These are phyloP conservation scores for Micrastur ruficollis DNA, from an alignment of 2,797 vertebrate genomes.

Conservation along the genomic window DNA sequence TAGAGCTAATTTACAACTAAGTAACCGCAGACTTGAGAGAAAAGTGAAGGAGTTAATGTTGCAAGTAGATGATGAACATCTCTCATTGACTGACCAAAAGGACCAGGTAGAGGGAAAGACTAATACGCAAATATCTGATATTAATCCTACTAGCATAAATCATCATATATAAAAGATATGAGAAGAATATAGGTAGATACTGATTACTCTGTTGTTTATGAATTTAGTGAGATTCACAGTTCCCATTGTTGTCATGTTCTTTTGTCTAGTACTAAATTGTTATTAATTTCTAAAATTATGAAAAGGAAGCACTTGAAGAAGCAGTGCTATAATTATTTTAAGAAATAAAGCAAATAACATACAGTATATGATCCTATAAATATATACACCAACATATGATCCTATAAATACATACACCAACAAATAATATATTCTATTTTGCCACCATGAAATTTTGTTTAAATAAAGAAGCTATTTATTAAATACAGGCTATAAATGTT, in stretches of 20 bases:
- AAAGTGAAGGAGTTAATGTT: conserved; percentile 95
- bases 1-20: conserved; percentile 88
- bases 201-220: not conserved
- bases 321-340: not conserved
- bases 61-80: conserved; percentile 94
- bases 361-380: not conserved
- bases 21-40: conserved; percentile 91
- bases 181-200: not conserved
- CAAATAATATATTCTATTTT: not conserved
- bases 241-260: not conserved
- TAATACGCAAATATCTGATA: not conserved
- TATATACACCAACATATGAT: not conserved
- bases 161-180: not conserved
- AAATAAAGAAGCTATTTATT: not conserved
- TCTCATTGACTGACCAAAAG: conserved; percentile 91
- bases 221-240: not conserved
- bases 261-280: not conserved
- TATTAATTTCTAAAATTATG: not conserved
- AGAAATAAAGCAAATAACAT: not conserved
- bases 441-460: not conserved
- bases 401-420: not conserved
- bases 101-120: conserved; percentile 85
- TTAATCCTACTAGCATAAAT: not conserved
- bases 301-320: not conserved
- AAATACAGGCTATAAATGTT: not conserved